Percentiles rank a stretch among this genome's conserved stretches.
Conservation (phyloP, 2,888 invertebrate genomes). For the Cantharis lateralis region DNA sequence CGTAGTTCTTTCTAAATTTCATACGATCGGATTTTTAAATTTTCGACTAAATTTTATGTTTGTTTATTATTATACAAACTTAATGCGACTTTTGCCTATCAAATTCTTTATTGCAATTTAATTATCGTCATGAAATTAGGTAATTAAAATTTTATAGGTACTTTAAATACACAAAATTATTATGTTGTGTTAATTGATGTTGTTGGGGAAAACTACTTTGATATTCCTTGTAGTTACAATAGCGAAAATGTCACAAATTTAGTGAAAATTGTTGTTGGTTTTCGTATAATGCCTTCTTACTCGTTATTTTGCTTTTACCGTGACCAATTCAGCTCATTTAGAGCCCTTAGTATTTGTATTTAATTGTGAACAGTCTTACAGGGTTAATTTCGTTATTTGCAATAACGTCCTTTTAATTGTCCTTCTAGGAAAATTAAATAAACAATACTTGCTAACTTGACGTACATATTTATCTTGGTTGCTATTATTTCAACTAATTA, state of each 20-base stretch:
- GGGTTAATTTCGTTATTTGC: constrained; percentile 12
- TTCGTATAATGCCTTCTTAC: constrained; percentile 11
- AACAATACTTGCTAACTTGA: not conserved
- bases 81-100: not conserved
- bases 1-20: too few species aligned
- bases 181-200: not conserved
- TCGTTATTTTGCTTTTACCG: constrained; percentile 24
- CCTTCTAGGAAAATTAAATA: constrained; percentile 9
- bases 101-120: not conserved
- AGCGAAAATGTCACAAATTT: constrained; percentile 17
- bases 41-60: not conserved
- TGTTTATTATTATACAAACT: not conserved
- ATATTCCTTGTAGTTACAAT: constrained; percentile 2
- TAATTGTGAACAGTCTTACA: constrained; percentile 27
- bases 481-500: not conserved
- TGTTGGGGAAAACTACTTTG: not conserved
- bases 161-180: not conserved
- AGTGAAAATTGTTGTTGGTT: constrained; percentile 19
- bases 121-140: not conserved
- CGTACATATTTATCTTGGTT: not conserved
- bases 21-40: not conserved
- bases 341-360: constrained; percentile 17
- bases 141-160: not conserved
- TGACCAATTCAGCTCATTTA: constrained; percentile 21
- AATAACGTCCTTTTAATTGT: constrained; percentile 18